A percentile compares a stretch with the other conserved stretches of the same genome.
Evolutionary conservation across 2,888 invertebrate species (phyloP).

Genomic region (Dendrolimus pini): DNA sequence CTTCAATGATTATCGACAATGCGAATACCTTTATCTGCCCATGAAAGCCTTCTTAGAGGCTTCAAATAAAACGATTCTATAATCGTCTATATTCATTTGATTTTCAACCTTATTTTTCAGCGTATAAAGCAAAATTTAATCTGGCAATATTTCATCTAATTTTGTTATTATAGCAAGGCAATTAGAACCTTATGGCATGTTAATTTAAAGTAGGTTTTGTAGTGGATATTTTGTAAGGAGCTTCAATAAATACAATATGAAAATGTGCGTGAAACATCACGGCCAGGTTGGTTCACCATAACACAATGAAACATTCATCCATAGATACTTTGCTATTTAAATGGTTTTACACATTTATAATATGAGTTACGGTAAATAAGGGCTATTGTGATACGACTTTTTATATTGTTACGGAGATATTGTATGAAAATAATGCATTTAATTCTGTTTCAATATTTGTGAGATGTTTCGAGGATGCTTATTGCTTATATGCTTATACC

Average conservation of each 20-base stretch:
- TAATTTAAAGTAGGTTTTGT: too few relatives aligned
- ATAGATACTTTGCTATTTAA: conserved; percentile 72
- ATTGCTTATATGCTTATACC: conserved; percentile 14
- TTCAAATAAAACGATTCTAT: conserved; percentile 23
- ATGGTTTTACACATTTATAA: conserved; percentile 77
- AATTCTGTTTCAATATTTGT: conserved; percentile 69
- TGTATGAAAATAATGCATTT: conserved; percentile 71
- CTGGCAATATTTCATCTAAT: too few relatives aligned
- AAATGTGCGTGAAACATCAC: conserved; percentile 73
- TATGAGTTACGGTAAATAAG: conserved; percentile 71
- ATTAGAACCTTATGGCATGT: too few relatives aligned
- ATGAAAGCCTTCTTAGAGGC: conserved; percentile 56
- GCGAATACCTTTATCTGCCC: conserved; percentile 69
- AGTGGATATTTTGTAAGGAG: neutral
- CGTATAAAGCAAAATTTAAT: conserved; percentile 12
- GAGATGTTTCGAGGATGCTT: conserved; percentile 44
- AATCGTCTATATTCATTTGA: neutral
- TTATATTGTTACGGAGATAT: conserved; percentile 61
- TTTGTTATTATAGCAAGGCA: too few relatives aligned
- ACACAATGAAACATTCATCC: conserved; percentile 69
- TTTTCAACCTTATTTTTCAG: neutral
- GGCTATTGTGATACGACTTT: conserved; percentile 50
- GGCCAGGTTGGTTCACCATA: conserved; percentile 73
- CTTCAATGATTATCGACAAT: conserved; percentile 77
- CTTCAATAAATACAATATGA: conserved; percentile 33